Conservation (phyloP, 1,140 invertebrate species). For the Branchinecta lindahli region DNA sequence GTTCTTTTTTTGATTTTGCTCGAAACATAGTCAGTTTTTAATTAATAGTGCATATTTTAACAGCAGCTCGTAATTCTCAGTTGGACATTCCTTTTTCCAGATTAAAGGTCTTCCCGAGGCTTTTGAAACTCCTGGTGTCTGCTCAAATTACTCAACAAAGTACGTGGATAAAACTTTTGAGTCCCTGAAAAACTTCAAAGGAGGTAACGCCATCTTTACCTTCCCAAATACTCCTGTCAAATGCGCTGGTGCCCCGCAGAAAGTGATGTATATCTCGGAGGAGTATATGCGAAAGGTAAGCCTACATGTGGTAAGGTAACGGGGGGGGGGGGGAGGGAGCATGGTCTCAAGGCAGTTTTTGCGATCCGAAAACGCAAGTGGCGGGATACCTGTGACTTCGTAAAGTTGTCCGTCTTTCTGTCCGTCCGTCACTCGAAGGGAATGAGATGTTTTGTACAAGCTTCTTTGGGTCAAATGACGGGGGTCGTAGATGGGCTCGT, state of each 20-base stretch:
- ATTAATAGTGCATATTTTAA: no score
- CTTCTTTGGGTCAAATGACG: no score
- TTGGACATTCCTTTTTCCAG: constrained; percentile 34
- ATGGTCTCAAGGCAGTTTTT: no score
- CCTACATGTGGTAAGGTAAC: background rate
- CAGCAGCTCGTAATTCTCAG: background rate
- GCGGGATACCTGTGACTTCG: no score
- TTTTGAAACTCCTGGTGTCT: constrained; percentile 54
- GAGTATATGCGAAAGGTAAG: constrained; percentile 62
- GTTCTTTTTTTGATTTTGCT: no score
- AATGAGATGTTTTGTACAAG: no score
- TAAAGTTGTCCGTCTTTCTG: no score
- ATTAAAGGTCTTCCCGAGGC: constrained; percentile 69
- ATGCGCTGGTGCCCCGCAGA: constrained; percentile 95
- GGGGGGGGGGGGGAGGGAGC: no score
- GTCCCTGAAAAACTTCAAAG: constrained; percentile 49
- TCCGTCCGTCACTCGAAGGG: no score
- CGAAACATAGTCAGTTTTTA: no score
- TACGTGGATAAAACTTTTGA: constrained; percentile 65
- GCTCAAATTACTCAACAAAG: constrained; percentile 71
- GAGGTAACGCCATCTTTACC: constrained; percentile 80
- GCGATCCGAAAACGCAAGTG: no score
- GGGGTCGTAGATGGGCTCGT: no score
- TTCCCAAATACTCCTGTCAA: constrained; percentile 82
- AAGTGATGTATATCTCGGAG: constrained; percentile 84